phyloP scores from a whole-genome alignment of 2,113 vertebrate species.

The Leuciscus idus region DNA sequence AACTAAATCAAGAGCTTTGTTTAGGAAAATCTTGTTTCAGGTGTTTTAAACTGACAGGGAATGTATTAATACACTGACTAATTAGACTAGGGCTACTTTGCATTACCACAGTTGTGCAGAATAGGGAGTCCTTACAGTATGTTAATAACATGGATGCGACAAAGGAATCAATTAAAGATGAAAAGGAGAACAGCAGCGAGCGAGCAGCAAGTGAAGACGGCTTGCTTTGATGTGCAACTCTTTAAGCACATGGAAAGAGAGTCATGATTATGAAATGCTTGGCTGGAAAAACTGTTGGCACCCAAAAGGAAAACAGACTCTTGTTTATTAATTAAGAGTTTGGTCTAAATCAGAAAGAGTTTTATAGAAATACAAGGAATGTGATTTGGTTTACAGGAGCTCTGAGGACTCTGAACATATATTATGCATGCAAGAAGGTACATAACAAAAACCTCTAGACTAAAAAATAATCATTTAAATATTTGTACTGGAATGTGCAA shows the following conservation, averaged over 20 bases:
- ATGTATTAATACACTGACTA: not conserved
- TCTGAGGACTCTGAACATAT: not conserved
- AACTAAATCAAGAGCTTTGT: not conserved
- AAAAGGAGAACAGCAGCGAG: conserved; percentile 26
- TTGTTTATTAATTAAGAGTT: not conserved
- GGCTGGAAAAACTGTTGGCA: conserved; percentile 1
- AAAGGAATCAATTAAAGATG: conserved; percentile 54
- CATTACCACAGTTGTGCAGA: not conserved
- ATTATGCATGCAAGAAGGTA: not conserved
- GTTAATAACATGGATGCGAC: conserved; percentile 52
- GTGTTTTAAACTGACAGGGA: not conserved
- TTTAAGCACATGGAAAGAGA: conserved; percentile 13
- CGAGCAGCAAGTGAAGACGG: conserved; percentile 3
- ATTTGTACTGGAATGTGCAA: not conserved
- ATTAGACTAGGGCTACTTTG: not conserved
- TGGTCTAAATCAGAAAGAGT: not conserved
- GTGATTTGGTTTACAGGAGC: not conserved
- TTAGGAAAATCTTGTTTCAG: not conserved
- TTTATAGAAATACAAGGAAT: not conserved
- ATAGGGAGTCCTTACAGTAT: conserved; percentile 31
- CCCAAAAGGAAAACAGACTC: not conserved
- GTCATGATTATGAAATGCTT: conserved; percentile 5
- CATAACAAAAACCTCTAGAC: not conserved
- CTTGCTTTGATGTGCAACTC: conserved; percentile 41
- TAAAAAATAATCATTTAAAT: not conserved